Evolutionary conservation across 2,113 vertebrate species (phyloP).

Genomic region (Elanus axillaris): DNA sequence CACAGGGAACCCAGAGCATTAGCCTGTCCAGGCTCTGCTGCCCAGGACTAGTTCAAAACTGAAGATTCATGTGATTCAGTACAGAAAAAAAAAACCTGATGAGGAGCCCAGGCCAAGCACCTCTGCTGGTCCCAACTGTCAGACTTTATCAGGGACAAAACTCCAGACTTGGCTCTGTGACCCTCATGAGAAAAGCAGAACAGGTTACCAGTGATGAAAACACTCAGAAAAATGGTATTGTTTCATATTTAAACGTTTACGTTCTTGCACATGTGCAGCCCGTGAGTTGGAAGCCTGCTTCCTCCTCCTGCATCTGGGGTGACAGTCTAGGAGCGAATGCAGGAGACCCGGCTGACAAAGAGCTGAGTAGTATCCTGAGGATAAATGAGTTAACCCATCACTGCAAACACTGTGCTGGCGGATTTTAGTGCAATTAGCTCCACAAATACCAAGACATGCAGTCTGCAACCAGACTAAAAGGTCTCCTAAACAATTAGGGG

Average conservation of each 20-base stretch:
- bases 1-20: background rate
- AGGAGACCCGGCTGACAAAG: slow-evolving; percentile 49
- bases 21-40: background rate
- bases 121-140: background rate
- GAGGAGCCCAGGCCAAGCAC: background rate
- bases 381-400: slow-evolving; percentile 61
- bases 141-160: background rate
- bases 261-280: background rate
- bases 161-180: background rate
- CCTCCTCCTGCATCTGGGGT: background rate
- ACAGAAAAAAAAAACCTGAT: background rate
- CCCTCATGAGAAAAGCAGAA: background rate
- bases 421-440: slow-evolving; percentile 74
- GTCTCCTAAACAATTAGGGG: slow-evolving; percentile 76
- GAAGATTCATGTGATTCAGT: background rate
- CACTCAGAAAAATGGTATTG: background rate
- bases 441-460: slow-evolving; percentile 75
- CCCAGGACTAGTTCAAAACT: background rate
- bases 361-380: slow-evolving; percentile 53
- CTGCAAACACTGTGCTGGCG: slow-evolving; percentile 35
- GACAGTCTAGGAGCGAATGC: background rate
- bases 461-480: slow-evolving; percentile 77
- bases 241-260: background rate
- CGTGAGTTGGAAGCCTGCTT: background rate
- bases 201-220: background rate